These are phyloP conservation scores for Acronicta psi DNA, from an alignment of 2,888 invertebrate species.

Conservation along the genomic window DNA sequence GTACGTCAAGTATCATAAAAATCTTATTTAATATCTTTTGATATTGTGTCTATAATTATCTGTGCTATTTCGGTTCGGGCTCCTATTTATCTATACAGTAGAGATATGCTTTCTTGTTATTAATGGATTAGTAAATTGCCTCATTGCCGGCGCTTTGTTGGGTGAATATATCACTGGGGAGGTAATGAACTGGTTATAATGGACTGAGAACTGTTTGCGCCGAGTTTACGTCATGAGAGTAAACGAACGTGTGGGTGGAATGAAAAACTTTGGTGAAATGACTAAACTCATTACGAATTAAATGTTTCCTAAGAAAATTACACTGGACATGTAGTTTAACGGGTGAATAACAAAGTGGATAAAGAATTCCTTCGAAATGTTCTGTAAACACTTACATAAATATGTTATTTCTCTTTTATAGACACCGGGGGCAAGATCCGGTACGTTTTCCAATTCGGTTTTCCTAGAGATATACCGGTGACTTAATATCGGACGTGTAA, in stretches of 20 bases:
- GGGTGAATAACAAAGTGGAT: not conserved
- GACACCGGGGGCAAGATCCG: not conserved
- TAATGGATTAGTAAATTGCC: conserved; percentile 40
- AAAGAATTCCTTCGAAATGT: not conserved
- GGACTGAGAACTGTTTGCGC: conserved; percentile 36
- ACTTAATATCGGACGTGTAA: not conserved
- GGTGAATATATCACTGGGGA: conserved; percentile 38
- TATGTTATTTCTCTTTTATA: not conserved
- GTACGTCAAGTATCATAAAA: not conserved
- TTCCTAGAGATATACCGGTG: not conserved
- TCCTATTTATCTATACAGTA: conserved; percentile 7
- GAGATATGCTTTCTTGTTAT: conserved; percentile 34
- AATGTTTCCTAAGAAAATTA: conserved; percentile 14
- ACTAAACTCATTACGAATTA: conserved; percentile 12
- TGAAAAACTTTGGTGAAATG: conserved; percentile 14
- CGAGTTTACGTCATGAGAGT: conserved; percentile 26
- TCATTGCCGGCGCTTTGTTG: conserved; percentile 38
- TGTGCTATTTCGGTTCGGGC: not conserved
- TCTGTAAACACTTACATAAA: not conserved
- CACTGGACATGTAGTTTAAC: not conserved
- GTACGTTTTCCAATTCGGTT: not conserved
- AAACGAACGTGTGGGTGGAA: conserved; percentile 13
- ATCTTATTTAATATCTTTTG: not conserved
- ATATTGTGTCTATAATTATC: not conserved
- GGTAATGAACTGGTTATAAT: conserved; percentile 46